Evolutionary conservation across 1,140 invertebrate species (phyloP).

Genomic region (Caerostris extrusa): DNA sequence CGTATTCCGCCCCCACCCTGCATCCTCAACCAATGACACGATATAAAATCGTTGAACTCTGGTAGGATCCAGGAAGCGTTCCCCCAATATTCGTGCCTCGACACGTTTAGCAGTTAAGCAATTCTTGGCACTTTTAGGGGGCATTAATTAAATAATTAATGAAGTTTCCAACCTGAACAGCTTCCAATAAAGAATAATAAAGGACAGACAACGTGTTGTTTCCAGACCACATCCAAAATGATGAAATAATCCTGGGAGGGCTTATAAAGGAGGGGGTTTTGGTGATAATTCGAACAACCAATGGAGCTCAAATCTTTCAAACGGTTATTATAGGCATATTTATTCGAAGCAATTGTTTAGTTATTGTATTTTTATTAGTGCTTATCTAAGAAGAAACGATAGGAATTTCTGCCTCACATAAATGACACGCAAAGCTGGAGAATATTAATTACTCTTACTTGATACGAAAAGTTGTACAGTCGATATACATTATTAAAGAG

Average conservation of each 20-base stretch:
- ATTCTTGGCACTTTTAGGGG: conserved; percentile 1
- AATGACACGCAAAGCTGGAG: conserved; percentile 15
- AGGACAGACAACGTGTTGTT: conserved; percentile 35
- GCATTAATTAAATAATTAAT: conserved; percentile 39
- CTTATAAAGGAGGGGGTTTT: neutral
- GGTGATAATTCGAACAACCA: conserved; percentile 11
- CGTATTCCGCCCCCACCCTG: neutral
- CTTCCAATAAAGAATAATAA: conserved; percentile 27
- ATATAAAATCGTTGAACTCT: conserved; percentile 34
- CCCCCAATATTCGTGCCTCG: conserved; percentile 15
- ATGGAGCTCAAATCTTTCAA: neutral
- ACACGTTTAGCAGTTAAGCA: conserved; percentile 27
- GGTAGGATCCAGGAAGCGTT: neutral
- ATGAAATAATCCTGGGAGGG: neutral
- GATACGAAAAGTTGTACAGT: neutral
- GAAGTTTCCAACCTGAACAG: conserved; percentile 16
- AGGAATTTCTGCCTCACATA: neutral
- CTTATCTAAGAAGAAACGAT: conserved; percentile 7
- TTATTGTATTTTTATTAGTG: conserved; percentile 20
- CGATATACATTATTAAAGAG: neutral
- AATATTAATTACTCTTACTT: neutral
- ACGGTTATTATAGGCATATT: conserved; percentile 5
- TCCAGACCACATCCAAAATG: neutral
- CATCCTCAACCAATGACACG: neutral
- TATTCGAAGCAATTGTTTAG: conserved; percentile 7